A percentile compares a stretch with the other conserved stretches of the same genome.
Evolutionary conservation across 2,797 vertebrate genomes (phyloP).

Genomic region (Myiothlypis chrysogaster): DNA sequence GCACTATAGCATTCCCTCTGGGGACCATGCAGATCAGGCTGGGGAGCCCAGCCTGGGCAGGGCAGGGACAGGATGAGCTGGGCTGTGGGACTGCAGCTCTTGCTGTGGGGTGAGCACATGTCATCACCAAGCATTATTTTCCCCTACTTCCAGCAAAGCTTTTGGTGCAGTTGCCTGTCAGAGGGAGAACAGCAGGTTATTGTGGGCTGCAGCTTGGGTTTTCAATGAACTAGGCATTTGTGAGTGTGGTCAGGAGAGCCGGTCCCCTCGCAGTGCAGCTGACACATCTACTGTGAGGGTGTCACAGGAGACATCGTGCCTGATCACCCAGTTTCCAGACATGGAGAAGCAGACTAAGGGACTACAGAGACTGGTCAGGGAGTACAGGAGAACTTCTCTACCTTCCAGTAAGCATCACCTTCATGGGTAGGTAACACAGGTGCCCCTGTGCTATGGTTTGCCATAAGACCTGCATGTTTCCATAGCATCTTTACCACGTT

Average conservation of each 20-base stretch:
- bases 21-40: fast-evolving
- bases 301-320: neutral
- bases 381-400: neutral
- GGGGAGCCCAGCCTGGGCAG: neutral
- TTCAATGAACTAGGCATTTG: neutral
- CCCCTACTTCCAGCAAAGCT: neutral
- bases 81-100: fast-evolving
- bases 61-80: fast-evolving
- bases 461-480: neutral
- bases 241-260: neutral
- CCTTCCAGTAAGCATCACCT: neutral
- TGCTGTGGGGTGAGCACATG: fast-evolving
- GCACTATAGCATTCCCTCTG: neutral
- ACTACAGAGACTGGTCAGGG: neutral
- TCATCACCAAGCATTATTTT: neutral
- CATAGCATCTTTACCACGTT: neutral
- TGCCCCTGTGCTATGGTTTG: neutral
- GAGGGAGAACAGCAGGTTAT: neutral
- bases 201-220: neutral
- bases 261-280: neutral
- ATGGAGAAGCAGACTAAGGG: neutral
- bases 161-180: neutral
- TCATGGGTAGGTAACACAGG: neutral
- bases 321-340: fast-evolving
- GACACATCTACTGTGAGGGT: neutral